Percentiles rank a stretch among this genome's conserved stretches.
Conservation (phyloP, 1,140 invertebrate species). For the Aphaenogaster rudis region DNA sequence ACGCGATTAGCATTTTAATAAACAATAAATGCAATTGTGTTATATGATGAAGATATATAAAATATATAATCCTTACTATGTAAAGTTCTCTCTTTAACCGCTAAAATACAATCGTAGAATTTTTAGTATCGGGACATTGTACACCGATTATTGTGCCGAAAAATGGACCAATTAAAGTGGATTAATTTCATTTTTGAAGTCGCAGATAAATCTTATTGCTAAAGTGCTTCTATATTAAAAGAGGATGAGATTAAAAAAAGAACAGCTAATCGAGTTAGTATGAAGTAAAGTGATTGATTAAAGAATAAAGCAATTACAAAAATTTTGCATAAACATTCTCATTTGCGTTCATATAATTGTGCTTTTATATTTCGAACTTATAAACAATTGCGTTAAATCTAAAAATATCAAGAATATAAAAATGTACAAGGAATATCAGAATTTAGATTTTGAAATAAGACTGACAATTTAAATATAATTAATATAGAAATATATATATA, state of each 20-base stretch:
- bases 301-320: neutral
- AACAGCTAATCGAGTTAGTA: neutral
- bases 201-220: neutral
- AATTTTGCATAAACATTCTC: slow-evolving; percentile 1
- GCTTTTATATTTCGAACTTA: neutral
- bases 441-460: neutral
- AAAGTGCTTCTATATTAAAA: neutral
- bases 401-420: too few species aligned
- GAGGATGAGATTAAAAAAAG: neutral
- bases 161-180: slow-evolving; percentile 10
- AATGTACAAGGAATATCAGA: neutral
- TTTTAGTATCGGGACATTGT: neutral
- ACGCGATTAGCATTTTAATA: slow-evolving; percentile 2
- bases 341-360: neutral
- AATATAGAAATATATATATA: too few species aligned
- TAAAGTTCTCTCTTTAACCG: slow-evolving; percentile 30
- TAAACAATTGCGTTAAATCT: neutral
- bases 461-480: neutral
- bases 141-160: neutral
- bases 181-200: neutral
- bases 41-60: slow-evolving; percentile 27
- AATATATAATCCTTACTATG: slow-evolving; percentile 15
- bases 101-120: neutral
- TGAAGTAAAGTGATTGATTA: neutral
- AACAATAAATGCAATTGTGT: slow-evolving; percentile 24